A percentile compares a stretch with the other conserved stretches of the same genome.
Evolutionary conservation across 2,888 invertebrate species (phyloP).

Genomic region (Diplolepis rosae): DNA sequence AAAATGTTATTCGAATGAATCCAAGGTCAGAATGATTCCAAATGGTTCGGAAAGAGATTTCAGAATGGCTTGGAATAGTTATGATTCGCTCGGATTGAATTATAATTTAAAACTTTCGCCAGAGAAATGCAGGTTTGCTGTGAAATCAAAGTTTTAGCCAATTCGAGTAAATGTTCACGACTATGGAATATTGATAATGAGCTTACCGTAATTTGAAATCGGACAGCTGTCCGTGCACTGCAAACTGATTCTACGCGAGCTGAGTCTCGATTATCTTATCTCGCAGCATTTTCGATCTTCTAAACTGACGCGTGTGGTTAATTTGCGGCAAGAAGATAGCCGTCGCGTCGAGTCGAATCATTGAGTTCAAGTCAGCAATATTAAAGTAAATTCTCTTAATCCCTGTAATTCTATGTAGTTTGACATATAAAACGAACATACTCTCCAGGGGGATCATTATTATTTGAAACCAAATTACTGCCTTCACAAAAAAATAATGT

Average conservation of each 20-base stretch:
- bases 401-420: background rate
- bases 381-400: background rate
- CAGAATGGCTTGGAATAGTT: no score
- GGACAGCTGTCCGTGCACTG: conserved; percentile 1
- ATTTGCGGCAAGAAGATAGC: background rate
- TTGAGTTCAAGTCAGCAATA: background rate
- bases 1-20: no score
- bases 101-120: no score
- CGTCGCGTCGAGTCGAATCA: background rate
- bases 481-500: background rate
- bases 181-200: background rate
- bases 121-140: no score
- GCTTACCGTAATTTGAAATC: background rate
- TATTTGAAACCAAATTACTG: background rate
- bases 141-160: no score
- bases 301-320: conserved; percentile 2
- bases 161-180: no score
- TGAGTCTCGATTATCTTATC: background rate
- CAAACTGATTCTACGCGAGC: background rate
- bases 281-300: background rate
- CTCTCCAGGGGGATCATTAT: background rate
- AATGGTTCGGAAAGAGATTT: no score
- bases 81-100: no score
- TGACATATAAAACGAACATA: background rate
- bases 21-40: no score